These are phyloP conservation scores for Biston betularia DNA, from an alignment of 2,888 invertebrate species.

Conservation along the genomic window DNA sequence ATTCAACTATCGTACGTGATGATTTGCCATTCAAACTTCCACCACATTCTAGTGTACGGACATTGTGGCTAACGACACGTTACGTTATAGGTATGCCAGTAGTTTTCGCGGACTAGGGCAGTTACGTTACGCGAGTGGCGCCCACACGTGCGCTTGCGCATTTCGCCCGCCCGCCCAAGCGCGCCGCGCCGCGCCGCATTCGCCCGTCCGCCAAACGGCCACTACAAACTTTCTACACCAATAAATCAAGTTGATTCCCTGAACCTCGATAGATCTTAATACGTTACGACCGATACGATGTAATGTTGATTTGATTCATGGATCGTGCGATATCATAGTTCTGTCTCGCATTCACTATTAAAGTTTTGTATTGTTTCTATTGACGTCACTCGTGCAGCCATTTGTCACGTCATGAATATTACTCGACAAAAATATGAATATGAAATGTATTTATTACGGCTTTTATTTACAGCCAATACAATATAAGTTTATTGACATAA, in stretches of 20 bases:
- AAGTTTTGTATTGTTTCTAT: slow-evolving; percentile 21
- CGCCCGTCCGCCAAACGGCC: slow-evolving; percentile 33
- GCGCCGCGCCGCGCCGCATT: slow-evolving; percentile 32
- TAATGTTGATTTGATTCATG: slow-evolving; percentile 37
- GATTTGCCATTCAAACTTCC: slow-evolving; percentile 26
- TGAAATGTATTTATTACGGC: no score
- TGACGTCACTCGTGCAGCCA: slow-evolving; percentile 52
- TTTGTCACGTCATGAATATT: slow-evolving; percentile 66
- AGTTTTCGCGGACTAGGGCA: slow-evolving; percentile 46
- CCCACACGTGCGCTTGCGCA: slow-evolving; percentile 45
- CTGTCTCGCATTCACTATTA: slow-evolving; percentile 13
- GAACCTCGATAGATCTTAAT: slow-evolving; percentile 42
- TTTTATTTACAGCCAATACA: no score
- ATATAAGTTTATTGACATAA: no score
- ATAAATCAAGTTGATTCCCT: slow-evolving; percentile 45
- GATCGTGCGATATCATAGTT: slow-evolving; percentile 21
- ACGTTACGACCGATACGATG: slow-evolving; percentile 41
- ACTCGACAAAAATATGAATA: no score
- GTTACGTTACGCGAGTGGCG: slow-evolving; percentile 45
- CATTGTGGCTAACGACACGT: slow-evolving; percentile 30
- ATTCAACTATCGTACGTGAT: slow-evolving; percentile 7
- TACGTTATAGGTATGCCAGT: slow-evolving; percentile 35
- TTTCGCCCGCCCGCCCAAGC: slow-evolving; percentile 42
- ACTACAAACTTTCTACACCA: slow-evolving; percentile 43
- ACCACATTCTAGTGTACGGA: slow-evolving; percentile 12